Base-by-base conservation (phyloP, 2,113 vertebrate genomes). In the Catharus fuscescens region DNA sequence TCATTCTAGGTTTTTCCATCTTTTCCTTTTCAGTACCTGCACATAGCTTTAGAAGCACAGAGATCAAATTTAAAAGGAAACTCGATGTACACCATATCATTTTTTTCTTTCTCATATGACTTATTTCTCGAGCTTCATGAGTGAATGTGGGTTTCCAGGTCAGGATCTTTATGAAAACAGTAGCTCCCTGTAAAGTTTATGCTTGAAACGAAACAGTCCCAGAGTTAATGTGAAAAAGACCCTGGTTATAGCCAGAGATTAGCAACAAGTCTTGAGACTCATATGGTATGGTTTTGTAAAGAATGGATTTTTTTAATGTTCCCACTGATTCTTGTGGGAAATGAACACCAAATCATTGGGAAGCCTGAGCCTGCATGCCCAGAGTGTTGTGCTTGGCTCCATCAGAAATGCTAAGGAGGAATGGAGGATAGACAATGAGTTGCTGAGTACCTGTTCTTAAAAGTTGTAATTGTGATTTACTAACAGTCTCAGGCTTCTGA, bases 141-240 rank as follows among this genome's bases (percentile, higher is more conserved):
- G 76, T 44, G 29, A 93, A 64, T 52, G 67, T 90, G 83, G 72
- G 59, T 92, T 96, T 96, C 69, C 77, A 84, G 80, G 72, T 91
- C 52, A 66, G 69, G 25, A 67, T 91, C 64, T 93, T 92, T 92
- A 84, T 92, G 77, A 86, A 48, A 96, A 53, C 92, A 84, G 95
- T 93, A 95, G 96, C 92, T 74, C 86, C 79, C 80, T 84, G 69
- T 95, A 61, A 90, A 92, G 52, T 91, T 97, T 79, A 78, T 92
- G 69, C 88, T 76, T 84, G 86, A 89, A 81, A 56, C 76, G 29
- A 56, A 97, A 36, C 80, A 86, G 86, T 78, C 83, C 83, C 76
- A 80, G 69, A 93, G 80, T 96, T 93, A 71, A 93, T 64, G 72
- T 92, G 80, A 86, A 93, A 93, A 93, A 91, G 20, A 40, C 48